These are phyloP conservation scores for Stramonita haemastoma DNA, from an alignment of 2,888 invertebrate species.

Conservation along the genomic window DNA sequence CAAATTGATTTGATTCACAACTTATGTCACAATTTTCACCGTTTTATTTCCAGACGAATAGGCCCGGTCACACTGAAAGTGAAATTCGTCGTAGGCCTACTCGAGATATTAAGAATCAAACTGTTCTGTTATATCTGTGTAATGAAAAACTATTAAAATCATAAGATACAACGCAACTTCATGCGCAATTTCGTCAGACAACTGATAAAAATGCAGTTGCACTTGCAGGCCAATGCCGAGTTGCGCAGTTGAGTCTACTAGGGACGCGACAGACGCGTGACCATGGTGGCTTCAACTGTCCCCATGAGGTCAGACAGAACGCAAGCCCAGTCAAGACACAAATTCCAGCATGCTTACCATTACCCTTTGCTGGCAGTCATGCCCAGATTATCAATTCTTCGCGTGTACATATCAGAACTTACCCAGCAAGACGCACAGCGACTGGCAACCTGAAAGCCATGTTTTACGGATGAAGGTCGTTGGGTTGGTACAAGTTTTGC, in stretches of 20 bases:
- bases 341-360: neutral
- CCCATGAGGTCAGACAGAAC: neutral
- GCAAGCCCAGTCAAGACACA: neutral
- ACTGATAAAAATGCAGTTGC: too few relatives aligned
- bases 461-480: conserved; percentile 38
- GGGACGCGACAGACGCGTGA: neutral
- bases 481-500: neutral
- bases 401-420: neutral
- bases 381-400: neutral
- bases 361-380: neutral
- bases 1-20: too few relatives aligned
- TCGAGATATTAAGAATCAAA: too few relatives aligned
- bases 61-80: too few relatives aligned
- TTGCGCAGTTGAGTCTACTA: too few relatives aligned
- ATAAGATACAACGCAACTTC: neutral
- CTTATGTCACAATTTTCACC: too few relatives aligned
- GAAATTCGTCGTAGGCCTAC: too few relatives aligned
- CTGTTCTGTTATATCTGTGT: too few relatives aligned
- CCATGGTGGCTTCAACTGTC: neutral
- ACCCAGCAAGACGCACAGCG: conserved; percentile 34
- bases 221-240: too few relatives aligned
- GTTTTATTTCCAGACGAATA: too few relatives aligned
- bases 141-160: too few relatives aligned
- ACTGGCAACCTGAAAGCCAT: conserved; percentile 36
- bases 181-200: neutral